phyloP scores from a whole-genome alignment of 2,888 invertebrate genomes.

The Catocala nupta region DNA sequence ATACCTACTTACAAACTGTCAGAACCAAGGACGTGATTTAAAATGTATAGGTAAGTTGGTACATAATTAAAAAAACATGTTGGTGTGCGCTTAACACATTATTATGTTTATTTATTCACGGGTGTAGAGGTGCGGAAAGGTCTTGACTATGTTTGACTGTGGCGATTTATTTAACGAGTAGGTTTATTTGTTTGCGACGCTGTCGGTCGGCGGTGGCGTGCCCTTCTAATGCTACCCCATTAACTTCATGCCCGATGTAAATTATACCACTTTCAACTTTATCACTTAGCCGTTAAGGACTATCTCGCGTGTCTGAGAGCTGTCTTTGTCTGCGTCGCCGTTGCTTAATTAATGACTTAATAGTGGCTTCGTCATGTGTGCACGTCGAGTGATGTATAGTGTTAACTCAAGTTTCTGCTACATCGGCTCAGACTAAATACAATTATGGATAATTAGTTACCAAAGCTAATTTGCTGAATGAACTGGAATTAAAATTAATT shows the following conservation, averaged over 20 bases:
- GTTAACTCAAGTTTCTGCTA: conserved; percentile 52
- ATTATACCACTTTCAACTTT: conserved; percentile 70
- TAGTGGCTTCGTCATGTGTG: conserved; percentile 71
- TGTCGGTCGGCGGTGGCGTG: conserved; percentile 59
- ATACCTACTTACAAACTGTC: background rate
- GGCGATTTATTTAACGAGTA: conserved; percentile 80
- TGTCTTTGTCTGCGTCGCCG: conserved; percentile 56
- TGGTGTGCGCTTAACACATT: conserved; percentile 62
- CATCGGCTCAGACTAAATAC: conserved; percentile 47
- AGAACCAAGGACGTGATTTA: background rate
- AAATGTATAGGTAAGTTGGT: background rate
- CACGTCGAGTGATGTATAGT: conserved; percentile 61
- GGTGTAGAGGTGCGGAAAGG: conserved; percentile 74
- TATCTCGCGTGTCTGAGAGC: conserved; percentile 41
- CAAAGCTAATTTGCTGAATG: conserved; percentile 36
- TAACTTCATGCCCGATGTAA: conserved; percentile 66
- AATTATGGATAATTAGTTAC: conserved; percentile 51
- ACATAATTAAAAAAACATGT: conserved; percentile 37
- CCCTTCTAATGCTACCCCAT: conserved; percentile 74
- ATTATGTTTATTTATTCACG: conserved; percentile 74
- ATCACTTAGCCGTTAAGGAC: conserved; percentile 58
- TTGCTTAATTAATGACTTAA: conserved; percentile 77
- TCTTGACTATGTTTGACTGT: conserved; percentile 74
- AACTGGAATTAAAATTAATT: conserved; percentile 35
- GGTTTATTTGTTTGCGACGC: conserved; percentile 77